Evolutionary conservation across 2,888 invertebrate species (phyloP).

Genomic region (Lutraria lutraria): DNA sequence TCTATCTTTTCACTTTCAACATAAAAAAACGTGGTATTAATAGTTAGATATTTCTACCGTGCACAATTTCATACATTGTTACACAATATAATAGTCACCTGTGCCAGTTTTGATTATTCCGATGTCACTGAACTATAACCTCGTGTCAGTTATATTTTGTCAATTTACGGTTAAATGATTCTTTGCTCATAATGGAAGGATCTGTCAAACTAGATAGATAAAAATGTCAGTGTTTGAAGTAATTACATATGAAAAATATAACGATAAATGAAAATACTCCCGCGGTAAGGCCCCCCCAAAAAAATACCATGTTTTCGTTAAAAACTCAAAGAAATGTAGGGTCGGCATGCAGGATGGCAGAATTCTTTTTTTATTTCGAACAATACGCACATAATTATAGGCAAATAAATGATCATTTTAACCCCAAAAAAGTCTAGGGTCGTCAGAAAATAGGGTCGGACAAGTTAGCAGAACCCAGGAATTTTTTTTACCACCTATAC

Average conservation of each 20-base stretch:
- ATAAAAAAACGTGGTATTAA: not conserved
- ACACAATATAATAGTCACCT: conserved; percentile 32
- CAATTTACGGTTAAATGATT: conserved; percentile 37
- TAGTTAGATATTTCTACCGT: not conserved
- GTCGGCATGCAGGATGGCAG: no score
- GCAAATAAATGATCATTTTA: no score
- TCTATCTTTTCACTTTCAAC: conserved; percentile 41
- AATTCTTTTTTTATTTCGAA: no score
- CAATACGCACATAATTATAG: no score
- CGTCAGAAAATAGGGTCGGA: no score
- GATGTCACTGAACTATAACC: conserved; percentile 26
- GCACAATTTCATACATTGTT: conserved; percentile 41
- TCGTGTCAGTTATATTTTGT: conserved; percentile 32
- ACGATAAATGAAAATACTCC: no score
- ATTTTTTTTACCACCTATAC: no score
- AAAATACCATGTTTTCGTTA: no score
- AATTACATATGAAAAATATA: conserved; percentile 29
- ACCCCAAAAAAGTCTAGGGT: no score
- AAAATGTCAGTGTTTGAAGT: not conserved
- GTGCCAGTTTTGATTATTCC: not conserved
- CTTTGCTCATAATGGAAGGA: not conserved
- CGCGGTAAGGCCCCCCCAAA: no score
- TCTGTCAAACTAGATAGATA: conserved; percentile 37
- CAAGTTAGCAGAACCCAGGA: no score
- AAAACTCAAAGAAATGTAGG: no score